Base-by-base conservation (phyloP, 1,140 invertebrate species). In the Nixonia krombeini region DNA sequence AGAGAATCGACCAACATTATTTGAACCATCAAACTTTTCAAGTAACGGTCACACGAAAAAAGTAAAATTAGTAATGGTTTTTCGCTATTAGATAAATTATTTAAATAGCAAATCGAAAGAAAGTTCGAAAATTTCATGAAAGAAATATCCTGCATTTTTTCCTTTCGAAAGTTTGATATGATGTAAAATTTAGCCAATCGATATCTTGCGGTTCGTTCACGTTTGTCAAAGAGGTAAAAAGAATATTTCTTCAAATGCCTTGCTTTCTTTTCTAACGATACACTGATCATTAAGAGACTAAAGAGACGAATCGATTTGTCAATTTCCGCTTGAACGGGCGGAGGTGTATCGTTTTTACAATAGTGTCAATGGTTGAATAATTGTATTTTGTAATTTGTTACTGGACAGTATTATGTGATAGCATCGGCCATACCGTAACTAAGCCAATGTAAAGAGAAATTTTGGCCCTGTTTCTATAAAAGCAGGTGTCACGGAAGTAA, bases 361-460 rank as follows among this genome's bases (percentile, higher is more conserved):
- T 26, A 37, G 37, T 29, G 46, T 7, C 45, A 45, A 65, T 42
- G 70, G 61, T 72, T 72, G 57, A 58, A 72, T 72, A 72, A 72
- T 68, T 72, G 64, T 59, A 59, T 72, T 72, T 69, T 69, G 70
- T 53, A 72, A 72, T 69, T 44, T 56, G 55, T 68, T 72, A 65
- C 57, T 62, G 37, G 62, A 57, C 56, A 47, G 56, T 62, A 58
- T 49, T 53, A 46, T 26, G 17, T 12, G 37, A 47, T 23, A 16
- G 10, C 18, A 21, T 17, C 33, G 42, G 25, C 59, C 59, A 59
- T 50, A 58, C 57, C 38, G 38, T 18, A 62, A 68, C 42, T 47
- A 41, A 62, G 56, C 41, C 16, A 52, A 45, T 50, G 57, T 42
- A 44, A 47, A 72, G 70, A 62, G 70, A 72, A 72, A 68, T 65